Evolutionary conservation across 2,113 vertebrate species (phyloP), one percentile per base, ranked within the genome.

Genomic region (Opisthocomus hoazin): DNA sequence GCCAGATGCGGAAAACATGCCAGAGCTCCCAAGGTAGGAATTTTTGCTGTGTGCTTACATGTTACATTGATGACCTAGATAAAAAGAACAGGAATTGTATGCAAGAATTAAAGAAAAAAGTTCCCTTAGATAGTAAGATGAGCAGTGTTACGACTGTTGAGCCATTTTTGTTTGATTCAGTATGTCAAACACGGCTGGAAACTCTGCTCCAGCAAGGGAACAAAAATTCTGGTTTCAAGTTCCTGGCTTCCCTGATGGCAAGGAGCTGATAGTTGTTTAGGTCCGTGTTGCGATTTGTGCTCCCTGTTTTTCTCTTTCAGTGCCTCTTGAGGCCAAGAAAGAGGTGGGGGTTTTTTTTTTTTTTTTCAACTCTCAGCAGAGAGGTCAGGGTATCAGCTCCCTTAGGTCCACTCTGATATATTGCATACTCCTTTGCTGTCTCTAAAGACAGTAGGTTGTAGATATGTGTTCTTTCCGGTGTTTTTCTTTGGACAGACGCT

Each of bases 11-110:
- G 99, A 92, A 99, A 98, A 91, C 98, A 98, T 56, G 98, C 98
- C 81, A 98, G 97, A 97, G 98, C 97, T 73, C 99, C 99, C 73
- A 99, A 99, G 98, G 99, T 99, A 99, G 91, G 98, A 92, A 64
- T 66, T 60, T 6, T 70, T 94, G 27, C 32, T 8, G 10, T 15
- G 14, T 73, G 26, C 60, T 34, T 43, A 65, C 78, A 27, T 96
- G 91, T 90, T 84, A 41, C 12, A 8, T 45, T 66, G 78, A 61
- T 94, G 77, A 34, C 84, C 87, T 81, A 51, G 58, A 54, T 87
- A 56, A 89, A 87, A 37, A 54, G 36, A 60, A 74, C 39, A 27
- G 77, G 27, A 94, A 93, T 89, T 88, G 66, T 34, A 73, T 78
- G 68, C 58, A 73, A 69, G 37, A 76, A 45, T 69, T 82, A 41